Conservation (phyloP, 2,797 vertebrate genomes). For the Taeniopygia guttata region DNA sequence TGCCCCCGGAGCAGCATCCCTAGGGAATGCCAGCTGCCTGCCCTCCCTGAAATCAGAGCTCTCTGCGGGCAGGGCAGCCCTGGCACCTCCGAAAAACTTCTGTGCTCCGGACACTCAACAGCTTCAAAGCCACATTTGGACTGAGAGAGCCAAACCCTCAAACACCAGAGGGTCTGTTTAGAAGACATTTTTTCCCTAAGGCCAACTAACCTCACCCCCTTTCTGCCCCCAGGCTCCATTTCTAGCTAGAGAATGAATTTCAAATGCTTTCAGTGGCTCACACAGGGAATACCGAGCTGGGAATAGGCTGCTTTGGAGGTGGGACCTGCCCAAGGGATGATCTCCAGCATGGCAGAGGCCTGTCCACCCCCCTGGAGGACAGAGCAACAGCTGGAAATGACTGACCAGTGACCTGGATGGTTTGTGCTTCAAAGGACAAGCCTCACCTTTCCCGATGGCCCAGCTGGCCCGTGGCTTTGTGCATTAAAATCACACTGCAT, state of each 20-base stretch:
- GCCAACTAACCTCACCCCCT: neutral
- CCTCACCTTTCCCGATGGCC: neutral
- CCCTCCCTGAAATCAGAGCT: too few species aligned
- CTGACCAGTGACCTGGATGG: neutral
- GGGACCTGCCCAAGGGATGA: neutral
- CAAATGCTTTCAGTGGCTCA: slow-evolving; percentile 2
- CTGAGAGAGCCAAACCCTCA: too few species aligned
- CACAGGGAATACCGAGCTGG: neutral
- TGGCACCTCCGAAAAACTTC: neutral
- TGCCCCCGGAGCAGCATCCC: slow-evolving; percentile 19
- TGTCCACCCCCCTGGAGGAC: neutral
- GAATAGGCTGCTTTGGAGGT: neutral
- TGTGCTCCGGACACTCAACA: neutral
- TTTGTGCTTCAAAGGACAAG: slow-evolving; percentile 55
- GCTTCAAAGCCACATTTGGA: neutral
- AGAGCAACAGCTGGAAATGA: neutral
- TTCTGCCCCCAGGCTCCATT: neutral
- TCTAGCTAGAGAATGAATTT: slow-evolving; percentile 34
- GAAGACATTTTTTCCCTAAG: neutral
- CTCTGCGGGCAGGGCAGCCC: neutral
- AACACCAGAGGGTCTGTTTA: neutral
- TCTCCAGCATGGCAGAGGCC: neutral
- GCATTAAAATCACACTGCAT: slow-evolving; percentile 11
- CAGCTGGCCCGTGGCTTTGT: slow-evolving; percentile 1
- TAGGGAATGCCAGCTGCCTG: neutral